These are phyloP conservation scores for Eriocheir sinensis DNA, from an alignment of 1,140 invertebrate genomes.

Conservation along the genomic window DNA sequence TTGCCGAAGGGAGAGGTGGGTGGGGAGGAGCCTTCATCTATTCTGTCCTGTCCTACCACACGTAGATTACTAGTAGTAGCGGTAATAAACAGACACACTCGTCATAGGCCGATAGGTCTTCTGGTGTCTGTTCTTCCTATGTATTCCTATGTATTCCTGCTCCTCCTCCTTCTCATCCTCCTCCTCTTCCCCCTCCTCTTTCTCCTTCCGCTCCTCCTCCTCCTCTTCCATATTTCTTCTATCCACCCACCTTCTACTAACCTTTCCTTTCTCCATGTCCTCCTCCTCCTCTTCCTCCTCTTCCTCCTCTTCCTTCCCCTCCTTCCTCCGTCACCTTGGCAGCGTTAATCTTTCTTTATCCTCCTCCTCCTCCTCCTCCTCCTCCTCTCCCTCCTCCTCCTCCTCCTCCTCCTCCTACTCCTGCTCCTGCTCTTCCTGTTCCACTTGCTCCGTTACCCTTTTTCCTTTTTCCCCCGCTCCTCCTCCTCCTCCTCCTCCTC, in stretches of 20 bases:
- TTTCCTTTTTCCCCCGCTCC: background rate
- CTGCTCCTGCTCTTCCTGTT: background rate
- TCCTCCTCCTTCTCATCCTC: background rate
- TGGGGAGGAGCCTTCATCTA: too few species aligned
- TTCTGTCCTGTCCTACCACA: too few species aligned
- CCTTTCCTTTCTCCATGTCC: background rate
- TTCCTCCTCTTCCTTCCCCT: background rate
- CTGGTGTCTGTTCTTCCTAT: too few species aligned
- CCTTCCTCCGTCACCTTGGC: too few species aligned
- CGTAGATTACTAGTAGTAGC: too few species aligned
- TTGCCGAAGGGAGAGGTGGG: too few species aligned
- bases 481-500: background rate
- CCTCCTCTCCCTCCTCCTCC: background rate
- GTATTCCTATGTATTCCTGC: too few species aligned
- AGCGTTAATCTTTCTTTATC: too few species aligned
- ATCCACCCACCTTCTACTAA: background rate
- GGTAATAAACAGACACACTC: too few species aligned
- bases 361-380: background rate
- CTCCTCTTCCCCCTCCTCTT: background rate
- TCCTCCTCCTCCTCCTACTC: background rate
- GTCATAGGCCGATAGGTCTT: too few species aligned
- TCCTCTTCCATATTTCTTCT: background rate
- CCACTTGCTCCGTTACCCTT: too few species aligned
- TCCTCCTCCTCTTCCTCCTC: background rate
- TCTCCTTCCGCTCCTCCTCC: background rate